Conservation (phyloP, 53 echinoderm and acorn worm genomes). For the Apostichopus leukothele region DNA sequence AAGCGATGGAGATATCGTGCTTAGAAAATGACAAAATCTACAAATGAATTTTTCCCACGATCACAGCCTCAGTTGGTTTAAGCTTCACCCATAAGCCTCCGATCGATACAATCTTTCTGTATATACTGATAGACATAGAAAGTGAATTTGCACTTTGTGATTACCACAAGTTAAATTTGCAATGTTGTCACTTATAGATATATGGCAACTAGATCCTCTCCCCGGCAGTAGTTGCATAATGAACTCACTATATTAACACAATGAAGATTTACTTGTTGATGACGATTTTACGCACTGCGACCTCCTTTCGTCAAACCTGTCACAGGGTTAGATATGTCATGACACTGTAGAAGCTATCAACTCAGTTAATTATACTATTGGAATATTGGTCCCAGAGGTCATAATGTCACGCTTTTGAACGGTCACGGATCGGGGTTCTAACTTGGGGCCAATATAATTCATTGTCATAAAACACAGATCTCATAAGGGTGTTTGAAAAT, state of each 20-base stretch:
- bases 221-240: background rate
- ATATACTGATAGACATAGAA: background rate
- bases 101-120: background rate
- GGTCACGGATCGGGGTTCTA: too few relatives aligned
- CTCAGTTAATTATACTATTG: too few relatives aligned
- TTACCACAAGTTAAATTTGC: background rate
- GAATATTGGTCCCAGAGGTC: too few relatives aligned
- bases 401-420: too few relatives aligned
- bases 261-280: background rate
- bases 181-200: background rate
- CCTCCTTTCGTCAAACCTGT: background rate
- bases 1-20: background rate
- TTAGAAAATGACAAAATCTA: background rate
- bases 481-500: too few relatives aligned
- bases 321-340: too few relatives aligned
- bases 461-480: too few relatives aligned
- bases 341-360: too few relatives aligned
- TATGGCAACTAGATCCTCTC: background rate
- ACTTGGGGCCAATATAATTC: too few relatives aligned
- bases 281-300: background rate
- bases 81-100: background rate
- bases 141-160: background rate
- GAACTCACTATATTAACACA: background rate
- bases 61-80: background rate
- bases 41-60: background rate